Evolutionary conservation across 2,888 invertebrate species (phyloP).

Genomic region (Dascillus cervinus): DNA sequence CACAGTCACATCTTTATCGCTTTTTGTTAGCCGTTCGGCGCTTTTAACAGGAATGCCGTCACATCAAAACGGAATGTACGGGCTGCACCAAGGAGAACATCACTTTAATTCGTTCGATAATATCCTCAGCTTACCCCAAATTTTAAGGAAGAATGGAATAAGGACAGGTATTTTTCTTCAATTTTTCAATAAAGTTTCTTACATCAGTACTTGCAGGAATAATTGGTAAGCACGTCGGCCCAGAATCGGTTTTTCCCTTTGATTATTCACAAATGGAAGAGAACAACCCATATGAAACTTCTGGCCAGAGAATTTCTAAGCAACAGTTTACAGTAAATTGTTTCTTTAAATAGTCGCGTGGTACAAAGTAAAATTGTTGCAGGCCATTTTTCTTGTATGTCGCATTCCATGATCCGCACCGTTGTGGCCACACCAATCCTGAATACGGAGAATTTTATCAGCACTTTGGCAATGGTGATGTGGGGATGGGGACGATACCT

Average conservation of each 20-base stretch:
- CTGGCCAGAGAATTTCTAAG: slow-evolving; percentile 67
- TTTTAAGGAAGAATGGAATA: slow-evolving; percentile 55
- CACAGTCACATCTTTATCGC: slow-evolving; percentile 1
- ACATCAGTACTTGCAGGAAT: slow-evolving; percentile 47
- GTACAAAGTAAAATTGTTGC: too few relatives aligned
- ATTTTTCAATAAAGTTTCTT: too few relatives aligned
- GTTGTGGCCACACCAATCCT: slow-evolving; percentile 81
- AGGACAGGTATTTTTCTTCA: slow-evolving; percentile 56
- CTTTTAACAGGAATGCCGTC: slow-evolving; percentile 79
- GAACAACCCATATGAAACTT: slow-evolving; percentile 75
- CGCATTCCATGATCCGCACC: slow-evolving; percentile 90
- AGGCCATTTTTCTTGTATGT: slow-evolving; percentile 81
- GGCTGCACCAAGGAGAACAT: slow-evolving; percentile 81
- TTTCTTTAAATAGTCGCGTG: too few relatives aligned
- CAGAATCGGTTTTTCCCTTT: slow-evolving; percentile 66
- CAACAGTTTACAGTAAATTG: slow-evolving; percentile 27
- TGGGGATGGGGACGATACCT: slow-evolving; percentile 73
- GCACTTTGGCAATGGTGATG: slow-evolving; percentile 83
- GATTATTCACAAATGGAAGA: slow-evolving; percentile 87
- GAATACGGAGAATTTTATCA: slow-evolving; percentile 86
- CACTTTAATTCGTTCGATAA: slow-evolving; percentile 79
- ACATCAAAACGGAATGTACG: slow-evolving; percentile 94
- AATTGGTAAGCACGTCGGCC: slow-evolving; percentile 88
- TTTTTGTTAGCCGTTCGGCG: slow-evolving; percentile 66
- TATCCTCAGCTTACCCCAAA: slow-evolving; percentile 62